A percentile compares a stretch with the other conserved stretches of the same genome.
Evolutionary conservation across 2,888 invertebrate genomes (phyloP).

Genomic region (Caenorhabditis japonica): DNA sequence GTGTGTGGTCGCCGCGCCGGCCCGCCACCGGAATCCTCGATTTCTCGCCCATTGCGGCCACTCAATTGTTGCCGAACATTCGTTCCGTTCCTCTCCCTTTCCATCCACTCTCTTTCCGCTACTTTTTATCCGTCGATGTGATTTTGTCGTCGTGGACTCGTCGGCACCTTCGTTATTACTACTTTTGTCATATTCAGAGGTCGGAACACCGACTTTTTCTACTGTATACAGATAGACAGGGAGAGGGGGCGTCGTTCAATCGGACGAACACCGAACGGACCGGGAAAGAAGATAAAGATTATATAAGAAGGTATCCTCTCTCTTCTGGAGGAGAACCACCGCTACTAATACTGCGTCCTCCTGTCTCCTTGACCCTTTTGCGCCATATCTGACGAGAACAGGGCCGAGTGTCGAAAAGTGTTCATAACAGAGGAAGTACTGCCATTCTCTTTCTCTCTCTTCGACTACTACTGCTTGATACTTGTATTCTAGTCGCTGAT

Average conservation of each 20-base stretch:
- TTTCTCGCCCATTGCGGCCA: constrained; percentile 42
- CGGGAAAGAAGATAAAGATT: constrained; percentile 36
- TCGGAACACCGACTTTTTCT: constrained; percentile 3
- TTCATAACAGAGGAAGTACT: constrained; percentile 27
- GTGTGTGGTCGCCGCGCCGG: constrained; percentile 17
- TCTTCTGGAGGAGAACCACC: constrained; percentile 15
- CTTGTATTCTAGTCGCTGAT: constrained; percentile 14
- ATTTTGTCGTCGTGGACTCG: constrained; percentile 14
- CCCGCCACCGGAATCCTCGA: constrained; percentile 47
- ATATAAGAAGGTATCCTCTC: constrained; percentile 31
- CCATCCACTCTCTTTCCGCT: constrained; percentile 20
- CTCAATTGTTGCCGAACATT: constrained; percentile 49
- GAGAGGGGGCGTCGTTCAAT: too few species aligned
- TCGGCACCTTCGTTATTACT: constrained; percentile 34
- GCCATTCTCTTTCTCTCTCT: constrained; percentile 17
- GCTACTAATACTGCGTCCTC: constrained; percentile 24
- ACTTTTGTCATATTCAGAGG: constrained; percentile 27
- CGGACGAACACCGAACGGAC: constrained; percentile 27
- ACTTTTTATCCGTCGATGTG: constrained; percentile 50
- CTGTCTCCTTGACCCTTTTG: constrained; percentile 54
- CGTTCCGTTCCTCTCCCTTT: constrained; percentile 36
- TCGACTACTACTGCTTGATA: constrained; percentile 19
- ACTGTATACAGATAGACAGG: constrained; percentile 6
- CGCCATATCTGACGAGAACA: constrained; percentile 48
- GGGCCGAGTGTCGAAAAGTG: constrained; percentile 39